Evolutionary conservation across 2,797 vertebrate genomes (phyloP), one percentile per base, ranked within the genome.

Genomic region (Peromyscus nudipes): DNA sequence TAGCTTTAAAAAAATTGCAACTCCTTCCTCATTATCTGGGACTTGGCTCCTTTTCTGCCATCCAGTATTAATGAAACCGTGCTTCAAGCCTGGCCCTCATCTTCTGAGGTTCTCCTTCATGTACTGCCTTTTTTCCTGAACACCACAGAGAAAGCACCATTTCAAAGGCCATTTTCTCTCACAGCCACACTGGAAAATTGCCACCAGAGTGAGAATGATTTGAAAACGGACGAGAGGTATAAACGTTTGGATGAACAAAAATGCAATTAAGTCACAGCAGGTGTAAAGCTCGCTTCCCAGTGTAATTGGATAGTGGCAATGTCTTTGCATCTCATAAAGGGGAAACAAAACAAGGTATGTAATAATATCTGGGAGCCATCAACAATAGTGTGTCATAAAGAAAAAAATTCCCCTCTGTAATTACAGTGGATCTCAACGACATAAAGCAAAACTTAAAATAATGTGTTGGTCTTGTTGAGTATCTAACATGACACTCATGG

Each of bases 41-140:
- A 98, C 98, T 98, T 97, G 98, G 98, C 98, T 98, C 97, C 98
- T 98, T 98, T 98, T 98, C 99, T 99, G 99, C 98, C 99, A 99
- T 98, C 98, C 98, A 98, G 98, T 99, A 99, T 99, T 99, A 99
- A 99, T 99, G 98, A 98, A 99, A 98, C 96, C 82, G 92, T 98
- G 98, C 98, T 98, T 98, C 98, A 99, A 98, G 98, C 98, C 98
- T 99, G 99, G 99, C 99, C 99, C 99, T 99, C 99, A 98, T 98
- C 98, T 98, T 97, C 95, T 98, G 98, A 99, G 98, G 97, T 98
- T 98, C 98, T 98, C 98, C 98, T 98, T 98, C 98, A 97, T 92
- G 94, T 97, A 96, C 91, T 96, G 97, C 96, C 95, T 97, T 90
- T 86, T 97, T 98, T 98, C 97, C 98, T 95, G 97, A 98, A 94